A percentile compares a stretch with the other conserved stretches of the same genome.
Conservation (phyloP, 2,113 vertebrate species). For the Conger conger region DNA sequence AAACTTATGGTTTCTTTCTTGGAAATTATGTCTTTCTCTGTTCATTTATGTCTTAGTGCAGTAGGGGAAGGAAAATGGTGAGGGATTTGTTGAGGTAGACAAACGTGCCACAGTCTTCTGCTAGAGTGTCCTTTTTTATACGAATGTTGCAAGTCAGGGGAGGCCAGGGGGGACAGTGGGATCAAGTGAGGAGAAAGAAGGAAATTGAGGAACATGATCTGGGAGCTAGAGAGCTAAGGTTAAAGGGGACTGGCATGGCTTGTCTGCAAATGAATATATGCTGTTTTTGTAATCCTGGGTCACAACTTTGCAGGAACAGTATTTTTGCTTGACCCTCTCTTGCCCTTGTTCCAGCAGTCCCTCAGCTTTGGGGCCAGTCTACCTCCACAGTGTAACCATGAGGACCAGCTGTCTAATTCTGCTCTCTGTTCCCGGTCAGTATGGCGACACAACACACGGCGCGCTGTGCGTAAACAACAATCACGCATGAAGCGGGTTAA, state of each 20-base stretch:
- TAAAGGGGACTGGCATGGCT: not conserved
- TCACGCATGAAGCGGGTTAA: too few relatives aligned
- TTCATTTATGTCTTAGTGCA: constrained; percentile 47
- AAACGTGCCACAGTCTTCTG: constrained; percentile 64
- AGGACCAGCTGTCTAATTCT: constrained; percentile 70
- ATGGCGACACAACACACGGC: not conserved
- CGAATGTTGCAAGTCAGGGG: constrained; percentile 46
- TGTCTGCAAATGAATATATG: not conserved
- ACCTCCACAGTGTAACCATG: constrained; percentile 72
- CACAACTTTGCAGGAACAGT: not conserved
- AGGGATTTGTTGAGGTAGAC: constrained; percentile 53
- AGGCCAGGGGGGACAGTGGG: not conserved
- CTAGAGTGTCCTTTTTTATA: constrained; percentile 33
- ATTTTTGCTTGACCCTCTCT: not conserved
- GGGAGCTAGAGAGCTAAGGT: not conserved
- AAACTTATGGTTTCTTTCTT: constrained; percentile 52
- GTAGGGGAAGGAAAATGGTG: constrained; percentile 48
- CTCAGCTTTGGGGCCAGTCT: constrained; percentile 57
- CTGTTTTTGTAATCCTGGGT: not conserved
- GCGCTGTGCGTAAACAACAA: not conserved
- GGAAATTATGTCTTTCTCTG: constrained; percentile 61
- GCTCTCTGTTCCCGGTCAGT: constrained; percentile 81
- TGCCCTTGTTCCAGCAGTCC: constrained; percentile 20
- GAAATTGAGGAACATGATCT: constrained; percentile 26
- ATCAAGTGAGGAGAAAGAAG: constrained; percentile 29